Percentiles rank a stretch among this genome's conserved stretches.
Evolutionary conservation across 53 echinoderm and acorn worm genomes (phyloP).

Genomic region (Hippasteria phrygiana): DNA sequence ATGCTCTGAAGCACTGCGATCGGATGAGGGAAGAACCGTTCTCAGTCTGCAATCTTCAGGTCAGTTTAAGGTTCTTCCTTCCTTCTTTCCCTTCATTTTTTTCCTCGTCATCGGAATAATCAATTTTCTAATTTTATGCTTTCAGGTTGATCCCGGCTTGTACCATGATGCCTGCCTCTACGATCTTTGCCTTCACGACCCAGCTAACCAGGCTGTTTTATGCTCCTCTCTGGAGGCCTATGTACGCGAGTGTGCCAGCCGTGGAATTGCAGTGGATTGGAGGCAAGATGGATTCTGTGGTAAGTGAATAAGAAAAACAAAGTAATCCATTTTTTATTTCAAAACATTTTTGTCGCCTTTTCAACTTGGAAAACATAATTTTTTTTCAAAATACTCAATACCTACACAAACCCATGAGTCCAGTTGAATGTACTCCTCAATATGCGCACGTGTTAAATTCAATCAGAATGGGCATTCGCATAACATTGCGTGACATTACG

Average conservation of each 20-base stretch:
- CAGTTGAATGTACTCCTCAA: too few relatives aligned
- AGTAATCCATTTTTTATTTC: too few relatives aligned
- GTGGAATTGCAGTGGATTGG: constrained; percentile 18
- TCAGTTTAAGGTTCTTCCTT: constrained; percentile 11
- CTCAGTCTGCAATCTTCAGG: constrained; percentile 44
- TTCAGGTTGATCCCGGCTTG: constrained; percentile 50
- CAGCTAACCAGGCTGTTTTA: constrained; percentile 14
- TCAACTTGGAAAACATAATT: too few relatives aligned
- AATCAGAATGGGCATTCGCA: too few relatives aligned
- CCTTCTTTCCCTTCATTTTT: background rate
- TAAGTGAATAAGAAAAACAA: too few relatives aligned
- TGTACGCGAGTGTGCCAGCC: constrained; percentile 42
- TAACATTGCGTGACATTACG: too few relatives aligned
- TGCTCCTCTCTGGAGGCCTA: constrained; percentile 34
- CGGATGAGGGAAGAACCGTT: constrained; percentile 32
- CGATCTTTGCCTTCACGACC: constrained; percentile 34
- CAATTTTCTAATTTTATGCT: background rate
- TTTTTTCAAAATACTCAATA: too few relatives aligned
- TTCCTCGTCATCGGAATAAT: background rate
- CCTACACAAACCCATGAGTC: too few relatives aligned
- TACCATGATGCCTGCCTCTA: constrained; percentile 56
- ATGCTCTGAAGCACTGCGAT: constrained; percentile 35
- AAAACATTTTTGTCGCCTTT: too few relatives aligned
- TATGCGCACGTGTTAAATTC: too few relatives aligned
- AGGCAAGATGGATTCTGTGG: constrained; percentile 52